Evolutionary conservation across 2,113 vertebrate species (phyloP).

Genomic region (Macquaria ambigua): DNA sequence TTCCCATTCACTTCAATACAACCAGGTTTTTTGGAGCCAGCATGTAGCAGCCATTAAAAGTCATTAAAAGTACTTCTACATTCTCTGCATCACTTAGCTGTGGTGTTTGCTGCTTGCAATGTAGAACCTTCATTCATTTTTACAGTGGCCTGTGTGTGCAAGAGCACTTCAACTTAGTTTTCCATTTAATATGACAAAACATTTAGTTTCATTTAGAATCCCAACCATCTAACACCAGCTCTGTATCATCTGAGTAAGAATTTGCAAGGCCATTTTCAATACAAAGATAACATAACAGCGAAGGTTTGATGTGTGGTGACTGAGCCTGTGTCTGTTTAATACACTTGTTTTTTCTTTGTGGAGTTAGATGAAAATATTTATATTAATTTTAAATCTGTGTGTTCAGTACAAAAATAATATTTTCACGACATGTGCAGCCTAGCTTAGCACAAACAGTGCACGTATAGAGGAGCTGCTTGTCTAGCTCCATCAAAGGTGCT

Average conservation of each 20-base stretch:
- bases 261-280: background rate
- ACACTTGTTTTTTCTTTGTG: background rate
- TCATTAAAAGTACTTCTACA: background rate
- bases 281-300: background rate
- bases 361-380: background rate
- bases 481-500: background rate
- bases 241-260: background rate
- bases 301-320: background rate
- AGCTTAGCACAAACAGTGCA: background rate
- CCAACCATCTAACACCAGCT: background rate
- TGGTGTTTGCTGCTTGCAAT: background rate
- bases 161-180: background rate
- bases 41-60: background rate
- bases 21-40: background rate
- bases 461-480: background rate
- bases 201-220: background rate
- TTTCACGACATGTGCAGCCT: background rate
- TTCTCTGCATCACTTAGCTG: background rate
- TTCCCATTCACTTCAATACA: background rate
- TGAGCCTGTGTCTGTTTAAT: background rate
- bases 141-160: background rate
- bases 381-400: background rate
- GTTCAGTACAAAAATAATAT: background rate
- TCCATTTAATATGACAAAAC: background rate
- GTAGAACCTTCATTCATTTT: constrained; percentile 1